Evolutionary conservation across 2,888 invertebrate species (phyloP), one percentile per base, ranked within the genome.

Genomic region (Diploptera punctata): DNA sequence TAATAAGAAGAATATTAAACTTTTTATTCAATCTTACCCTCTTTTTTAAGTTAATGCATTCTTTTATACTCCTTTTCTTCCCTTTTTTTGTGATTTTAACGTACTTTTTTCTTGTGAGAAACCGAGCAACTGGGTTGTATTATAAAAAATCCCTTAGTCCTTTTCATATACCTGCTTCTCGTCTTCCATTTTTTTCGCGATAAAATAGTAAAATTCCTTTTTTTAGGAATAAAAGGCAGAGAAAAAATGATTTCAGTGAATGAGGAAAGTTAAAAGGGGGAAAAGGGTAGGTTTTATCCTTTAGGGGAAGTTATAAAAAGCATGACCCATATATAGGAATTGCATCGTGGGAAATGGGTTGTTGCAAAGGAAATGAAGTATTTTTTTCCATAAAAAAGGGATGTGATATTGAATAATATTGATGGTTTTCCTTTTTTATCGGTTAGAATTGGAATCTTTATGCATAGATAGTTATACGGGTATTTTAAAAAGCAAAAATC

Each of bases 61-160:
- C 72, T 72, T 72, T 72, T 72, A 72, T 72, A 44, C 44, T 44
- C 68, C 1, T 31, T 68, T 72, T 49, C 26, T 26, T 60, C 33
- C 31, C 71, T 24, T 62, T 72, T 72, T 72, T 68, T 68, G 72
- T 68, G 68, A 68, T 60, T 72, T 68, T 68, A 72, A 72, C 72
- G 72, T 68, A 68, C 72, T 68, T 72, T 72, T 70, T 67, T 61
- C 31, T 49, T 72, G 72, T 72, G 72, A 68, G 68, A 68, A 72
- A 33, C 44, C 52, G 31, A 33, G 49, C 49, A 68, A 71, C 67
- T 67, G 67, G 71, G 67, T 67, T 67, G 16, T 26, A 54, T 71
- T 54, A 65, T 43, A 71, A 54, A 71, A 71, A 71, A 26, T n/a
- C 26, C 57, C 1, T 29, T 3, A 1, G 57, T 7, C n/a, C 47